Evolutionary conservation across 2,113 vertebrate genomes (phyloP), one percentile per base, ranked within the genome.

Genomic region (Grus americana): DNA sequence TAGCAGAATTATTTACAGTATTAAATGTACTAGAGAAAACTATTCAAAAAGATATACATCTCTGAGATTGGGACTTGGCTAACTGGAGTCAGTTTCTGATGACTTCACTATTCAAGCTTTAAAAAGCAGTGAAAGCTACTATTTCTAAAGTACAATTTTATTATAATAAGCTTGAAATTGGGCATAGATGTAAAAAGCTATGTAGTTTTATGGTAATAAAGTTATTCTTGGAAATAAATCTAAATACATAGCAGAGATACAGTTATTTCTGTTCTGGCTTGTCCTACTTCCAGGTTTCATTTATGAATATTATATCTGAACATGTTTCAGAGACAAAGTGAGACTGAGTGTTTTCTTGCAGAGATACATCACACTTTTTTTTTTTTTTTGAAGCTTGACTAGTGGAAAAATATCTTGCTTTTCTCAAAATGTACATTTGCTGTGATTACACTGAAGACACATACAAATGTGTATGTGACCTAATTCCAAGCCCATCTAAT

Each of bases 201-300:
- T 84, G 57, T 49, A 23, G 38, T 92, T 93, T 59, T 80, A 94
- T 93, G 91, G 76, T 93, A 84, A 92, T 92, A 75, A 73, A 92
- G 54, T 84, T 96, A 93, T 97, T 97, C 61, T 94, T 95, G 80
- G 92, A 93, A 92, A 65, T 73, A 75, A 81, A 85, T 78, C 91
- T 95, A 96, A 96, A 92, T 93, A 92, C 34, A 26, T 92, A 68
- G 82, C 78, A 72, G 73, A 82, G 90, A 88, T 63, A 47, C 67
- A 81, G 95, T 94, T 93, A 96, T 96, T 97, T 97, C 76, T 95
- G 76, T 95, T 95, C 61, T 3, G 14, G 23, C 72, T 92, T 96
- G 95, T 84, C 91, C 95, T 93, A 93, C 88, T 94, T 96, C 79
- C 73, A 95, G 80, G 76, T 84, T 93, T 96, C 86, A 42, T 92